Evolutionary conservation across 2,113 vertebrate species (phyloP).

Genomic region (zebrafish (Danio rerio)): GRCz12tu NC_133196.1:12545501-12546000

Average conservation of each 20-base stretch:
- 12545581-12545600: not conserved
- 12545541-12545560: too few relatives aligned
- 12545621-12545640: not conserved
- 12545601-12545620: not conserved
- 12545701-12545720: not conserved
- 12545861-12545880: conserved; percentile 4
- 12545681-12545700: not conserved
- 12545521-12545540: too few relatives aligned
- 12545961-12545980: not conserved
- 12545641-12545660: not conserved
- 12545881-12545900: conserved; percentile 13
- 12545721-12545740: conserved; percentile 1
- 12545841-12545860: conserved; percentile 13
- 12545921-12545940: not conserved
- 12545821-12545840: not conserved
- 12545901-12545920: not conserved
- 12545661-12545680: not conserved
- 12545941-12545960: not conserved
- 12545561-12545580: too few relatives aligned
- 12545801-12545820: not conserved
- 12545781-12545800: not conserved
- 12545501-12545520: too few relatives aligned
- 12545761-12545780: not conserved
- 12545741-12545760: not conserved
- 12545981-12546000: not conserved